phyloP scores from a whole-genome alignment of 2,113 vertebrate genomes.

The Mystacornis crossleyi region DNA sequence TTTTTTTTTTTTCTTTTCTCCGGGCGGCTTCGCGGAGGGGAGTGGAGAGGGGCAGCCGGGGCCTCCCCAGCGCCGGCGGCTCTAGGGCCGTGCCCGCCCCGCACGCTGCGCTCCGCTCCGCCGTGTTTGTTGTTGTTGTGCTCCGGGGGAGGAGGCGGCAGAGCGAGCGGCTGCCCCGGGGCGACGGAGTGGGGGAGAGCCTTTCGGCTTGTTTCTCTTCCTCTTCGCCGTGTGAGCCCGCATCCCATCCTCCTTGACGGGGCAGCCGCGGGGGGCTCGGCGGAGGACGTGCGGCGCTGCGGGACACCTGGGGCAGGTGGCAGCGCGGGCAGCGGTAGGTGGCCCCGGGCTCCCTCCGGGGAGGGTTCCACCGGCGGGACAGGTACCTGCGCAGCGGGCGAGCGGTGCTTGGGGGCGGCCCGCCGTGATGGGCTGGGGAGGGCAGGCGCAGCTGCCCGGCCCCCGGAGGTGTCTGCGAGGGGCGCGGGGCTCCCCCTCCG shows the following conservation, averaged over 20 bases:
- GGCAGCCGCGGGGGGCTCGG: not conserved
- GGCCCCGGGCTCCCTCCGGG: not conserved
- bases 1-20: not conserved
- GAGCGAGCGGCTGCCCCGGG: not conserved
- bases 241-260: not conserved
- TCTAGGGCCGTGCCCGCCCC: not conserved
- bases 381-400: not conserved
- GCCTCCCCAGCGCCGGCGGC: not conserved
- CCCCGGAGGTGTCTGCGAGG: not conserved
- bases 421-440: not conserved
- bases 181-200: not conserved
- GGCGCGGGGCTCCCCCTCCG: not conserved
- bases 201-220: not conserved
- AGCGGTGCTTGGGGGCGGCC: not conserved
- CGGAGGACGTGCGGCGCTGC: not conserved
- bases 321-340: not conserved
- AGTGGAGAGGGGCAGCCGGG: not conserved
- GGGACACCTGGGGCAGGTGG: slow-evolving; percentile 20
- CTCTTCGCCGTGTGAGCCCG: not conserved
- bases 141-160: not conserved
- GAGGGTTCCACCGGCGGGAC: not conserved
- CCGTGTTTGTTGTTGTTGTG: slow-evolving; percentile 20
- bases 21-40: not conserved
- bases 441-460: not conserved
- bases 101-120: not conserved